These are phyloP conservation scores for Mesochorus sp. DNA, from an alignment of 2,888 invertebrate species.

Conservation along the genomic window DNA sequence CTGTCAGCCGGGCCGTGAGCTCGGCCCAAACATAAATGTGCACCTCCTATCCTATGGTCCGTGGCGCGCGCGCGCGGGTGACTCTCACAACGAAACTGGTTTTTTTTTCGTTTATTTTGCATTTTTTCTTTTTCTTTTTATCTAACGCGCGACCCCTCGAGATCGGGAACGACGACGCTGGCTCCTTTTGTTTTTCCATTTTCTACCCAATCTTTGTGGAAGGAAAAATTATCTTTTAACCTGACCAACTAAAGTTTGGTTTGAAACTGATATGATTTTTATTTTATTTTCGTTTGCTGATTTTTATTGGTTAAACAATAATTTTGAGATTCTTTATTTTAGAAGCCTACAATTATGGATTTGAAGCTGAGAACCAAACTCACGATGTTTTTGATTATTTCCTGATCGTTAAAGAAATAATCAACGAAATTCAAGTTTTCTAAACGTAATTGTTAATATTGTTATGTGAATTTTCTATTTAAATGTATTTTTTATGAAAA, in stretches of 20 bases:
- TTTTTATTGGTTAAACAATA: no score
- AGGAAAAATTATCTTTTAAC: no score
- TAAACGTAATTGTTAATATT: not conserved
- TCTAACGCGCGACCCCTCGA: not conserved
- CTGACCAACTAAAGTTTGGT: no score
- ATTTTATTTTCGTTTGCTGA: no score
- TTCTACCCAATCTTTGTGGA: no score
- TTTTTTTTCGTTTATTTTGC: conserved; percentile 35
- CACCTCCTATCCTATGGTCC: conserved; percentile 64
- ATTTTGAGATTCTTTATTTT: no score
- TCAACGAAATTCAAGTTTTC: not conserved
- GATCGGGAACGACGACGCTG: no score
- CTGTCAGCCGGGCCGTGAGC: conserved; percentile 68
- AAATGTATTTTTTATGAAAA: conserved; percentile 22
- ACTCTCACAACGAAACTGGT: conserved; percentile 63
- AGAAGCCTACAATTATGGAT: no score
- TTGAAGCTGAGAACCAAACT: no score
- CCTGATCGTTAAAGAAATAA: no score
- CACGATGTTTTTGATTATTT: no score
- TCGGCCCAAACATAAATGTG: conserved; percentile 69
- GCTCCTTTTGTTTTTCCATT: conserved; percentile 16
- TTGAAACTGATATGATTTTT: no score
- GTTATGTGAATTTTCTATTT: not conserved
- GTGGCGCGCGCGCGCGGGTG: conserved; percentile 56
- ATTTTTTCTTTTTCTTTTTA: not conserved